Percentiles rank a stretch among this genome's conserved stretches.
phyloP scores from a whole-genome alignment of 37 sponge, comb jelly and placozoan species.

The Hormiphora californensis region DNA sequence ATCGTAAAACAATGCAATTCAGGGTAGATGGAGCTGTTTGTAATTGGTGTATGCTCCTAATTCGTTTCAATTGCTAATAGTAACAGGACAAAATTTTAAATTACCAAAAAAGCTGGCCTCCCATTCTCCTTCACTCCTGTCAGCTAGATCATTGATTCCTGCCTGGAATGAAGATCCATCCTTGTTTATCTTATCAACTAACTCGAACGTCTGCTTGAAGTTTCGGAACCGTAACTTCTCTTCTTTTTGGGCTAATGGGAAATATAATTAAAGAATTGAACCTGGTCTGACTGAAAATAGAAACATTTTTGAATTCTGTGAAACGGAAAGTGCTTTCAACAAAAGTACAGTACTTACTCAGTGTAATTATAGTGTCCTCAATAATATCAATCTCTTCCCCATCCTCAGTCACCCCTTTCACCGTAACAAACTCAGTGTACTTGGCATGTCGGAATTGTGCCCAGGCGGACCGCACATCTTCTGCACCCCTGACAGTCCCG shows the following conservation, averaged over 20 bases:
- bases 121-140: not conserved
- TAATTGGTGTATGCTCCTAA: too few relatives aligned
- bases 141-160: not conserved
- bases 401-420: not conserved
- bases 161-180: not conserved
- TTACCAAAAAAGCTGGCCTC: not conserved
- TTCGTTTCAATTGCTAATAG: too few relatives aligned
- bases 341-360: not conserved
- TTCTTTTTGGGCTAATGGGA: not conserved
- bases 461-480: not conserved
- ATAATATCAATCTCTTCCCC: not conserved
- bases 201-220: not conserved
- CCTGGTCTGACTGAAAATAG: not conserved
- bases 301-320: not conserved
- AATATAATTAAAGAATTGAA: not conserved
- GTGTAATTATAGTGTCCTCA: not conserved
- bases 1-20: not conserved
- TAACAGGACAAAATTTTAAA: too few relatives aligned
- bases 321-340: not conserved
- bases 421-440: not conserved
- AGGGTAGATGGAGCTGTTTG: not conserved
- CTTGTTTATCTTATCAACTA: not conserved
- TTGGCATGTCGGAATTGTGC: not conserved
- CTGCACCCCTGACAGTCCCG: too few relatives aligned
- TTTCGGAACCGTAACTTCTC: not conserved